phyloP scores from a whole-genome alignment of 2,888 invertebrate species.

The Drosophila putrida region DNA sequence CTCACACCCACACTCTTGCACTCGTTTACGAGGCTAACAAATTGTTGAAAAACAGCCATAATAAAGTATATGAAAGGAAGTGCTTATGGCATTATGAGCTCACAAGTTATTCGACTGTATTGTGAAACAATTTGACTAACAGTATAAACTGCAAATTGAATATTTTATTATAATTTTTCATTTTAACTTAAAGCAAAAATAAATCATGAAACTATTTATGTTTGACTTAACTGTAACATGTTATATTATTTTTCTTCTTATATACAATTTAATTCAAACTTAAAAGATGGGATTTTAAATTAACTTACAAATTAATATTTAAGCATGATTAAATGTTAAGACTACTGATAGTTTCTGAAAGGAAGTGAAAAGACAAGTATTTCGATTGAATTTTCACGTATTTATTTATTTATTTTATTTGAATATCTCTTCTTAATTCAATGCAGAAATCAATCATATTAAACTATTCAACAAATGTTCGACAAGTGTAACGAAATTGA shows the following conservation, averaged over 20 bases:
- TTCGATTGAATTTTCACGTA: too few species aligned
- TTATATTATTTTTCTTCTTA: too few species aligned
- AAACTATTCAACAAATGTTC: neutral
- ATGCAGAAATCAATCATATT: too few species aligned
- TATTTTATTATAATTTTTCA: slow-evolving; percentile 1
- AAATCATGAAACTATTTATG: slow-evolving; percentile 9
- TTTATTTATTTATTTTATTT: too few species aligned
- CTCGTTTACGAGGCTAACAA: neutral
- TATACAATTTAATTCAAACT: too few species aligned
- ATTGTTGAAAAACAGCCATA: slow-evolving; percentile 6
- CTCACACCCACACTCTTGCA: neutral
- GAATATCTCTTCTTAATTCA: too few species aligned
- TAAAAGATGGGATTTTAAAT: too few species aligned
- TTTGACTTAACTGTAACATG: neutral
- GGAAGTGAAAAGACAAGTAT: too few species aligned
- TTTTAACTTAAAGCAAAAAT: slow-evolving; percentile 15
- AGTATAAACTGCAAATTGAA: neutral
- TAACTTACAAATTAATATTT: too few species aligned
- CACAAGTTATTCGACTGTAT: neutral
- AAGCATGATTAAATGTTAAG: too few species aligned
- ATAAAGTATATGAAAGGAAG: slow-evolving; percentile 42
- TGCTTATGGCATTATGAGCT: slow-evolving; percentile 8
- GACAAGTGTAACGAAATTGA: slow-evolving; percentile 57
- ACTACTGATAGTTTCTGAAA: too few species aligned
- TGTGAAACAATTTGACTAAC: neutral